Evolutionary conservation across 2,797 vertebrate species (phyloP), one percentile per base, ranked within the genome.

Genomic region (Huso huso): DNA sequence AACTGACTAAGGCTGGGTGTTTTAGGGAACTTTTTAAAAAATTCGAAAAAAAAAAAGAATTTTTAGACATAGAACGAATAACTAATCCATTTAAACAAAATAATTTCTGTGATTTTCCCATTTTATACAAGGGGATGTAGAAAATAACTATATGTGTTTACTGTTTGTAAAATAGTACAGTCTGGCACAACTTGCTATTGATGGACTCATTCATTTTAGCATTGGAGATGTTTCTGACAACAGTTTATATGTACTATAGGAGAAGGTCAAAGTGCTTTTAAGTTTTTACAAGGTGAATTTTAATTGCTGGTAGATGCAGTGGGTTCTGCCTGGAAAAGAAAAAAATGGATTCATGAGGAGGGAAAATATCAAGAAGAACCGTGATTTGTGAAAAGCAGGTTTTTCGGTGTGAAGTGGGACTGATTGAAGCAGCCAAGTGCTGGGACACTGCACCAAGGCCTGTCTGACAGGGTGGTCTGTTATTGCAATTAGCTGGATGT

Each of bases 401-500:
- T n/a, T 37, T 37, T 8, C 55, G 6, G 55, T 58, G 4, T n/a
- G 55, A 58, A 58, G 55, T 13, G 55, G 6, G 12, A 10, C 18
- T 15, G 61, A 37, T 62, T 62, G 13, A 62, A 62, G 61, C 18
- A 18, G 61, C 61, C 61, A 15, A 18, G 6, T 37, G 61, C 61
- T 62, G 61, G 61, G 48, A 37, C 61, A 8, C 11, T 62, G 48
- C 61, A 62, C 18, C 61, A 23, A 62, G 61, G 18, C 61, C 61
- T 48, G 18, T 37, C 18, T 10, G 13, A 23, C 18, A 48, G 61
- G 18, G 9, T 18, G 57, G 59, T 8, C 63, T 55, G 18, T 9
- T 50, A 63, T 69, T 68, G 70, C 72, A 68, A 50, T 74, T 69
- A 70, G 69, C 71, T 77, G 80, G 77, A 78, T 79, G 67, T 50